Evolutionary conservation across 1,140 invertebrate genomes (phyloP).

Genomic region (Rhyzopertha dominica): DNA sequence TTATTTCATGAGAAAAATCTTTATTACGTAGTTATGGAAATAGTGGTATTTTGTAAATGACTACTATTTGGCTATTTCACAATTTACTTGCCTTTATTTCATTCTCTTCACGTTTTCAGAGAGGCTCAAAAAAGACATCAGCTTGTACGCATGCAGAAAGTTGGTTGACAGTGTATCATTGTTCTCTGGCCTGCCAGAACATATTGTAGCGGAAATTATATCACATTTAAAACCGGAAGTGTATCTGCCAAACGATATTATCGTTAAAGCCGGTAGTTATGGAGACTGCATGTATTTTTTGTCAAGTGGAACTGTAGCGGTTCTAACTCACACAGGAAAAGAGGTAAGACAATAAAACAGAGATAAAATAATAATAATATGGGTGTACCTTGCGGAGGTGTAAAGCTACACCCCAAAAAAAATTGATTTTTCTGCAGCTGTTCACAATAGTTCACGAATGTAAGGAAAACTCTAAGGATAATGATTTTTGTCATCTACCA

Average conservation of each 20-base stretch:
- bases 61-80: background rate
- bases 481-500: no score
- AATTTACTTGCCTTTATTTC: background rate
- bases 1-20: no score
- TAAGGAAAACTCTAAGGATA: no score
- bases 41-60: background rate
- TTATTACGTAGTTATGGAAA: background rate
- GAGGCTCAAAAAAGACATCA: conserved; percentile 23
- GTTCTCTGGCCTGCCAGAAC: conserved; percentile 18
- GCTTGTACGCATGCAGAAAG: conserved; percentile 19
- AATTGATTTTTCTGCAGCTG: no score
- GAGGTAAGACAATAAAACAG: no score
- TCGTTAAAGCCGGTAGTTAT: conserved; percentile 50
- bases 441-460: no score
- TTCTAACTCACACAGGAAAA: conserved; percentile 53
- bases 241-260: conserved; percentile 35
- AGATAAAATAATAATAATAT: no score
- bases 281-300: conserved; percentile 57
- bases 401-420: no score
- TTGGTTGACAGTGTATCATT: conserved; percentile 24
- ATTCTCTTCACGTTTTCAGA: conserved; percentile 15
- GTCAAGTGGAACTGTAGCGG: conserved; percentile 51
- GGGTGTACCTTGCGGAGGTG: no score
- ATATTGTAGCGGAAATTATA: conserved; percentile 21
- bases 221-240: conserved; percentile 27